Conservation (phyloP, 2,888 invertebrate genomes). For the Lithophane leautieri region DNA sequence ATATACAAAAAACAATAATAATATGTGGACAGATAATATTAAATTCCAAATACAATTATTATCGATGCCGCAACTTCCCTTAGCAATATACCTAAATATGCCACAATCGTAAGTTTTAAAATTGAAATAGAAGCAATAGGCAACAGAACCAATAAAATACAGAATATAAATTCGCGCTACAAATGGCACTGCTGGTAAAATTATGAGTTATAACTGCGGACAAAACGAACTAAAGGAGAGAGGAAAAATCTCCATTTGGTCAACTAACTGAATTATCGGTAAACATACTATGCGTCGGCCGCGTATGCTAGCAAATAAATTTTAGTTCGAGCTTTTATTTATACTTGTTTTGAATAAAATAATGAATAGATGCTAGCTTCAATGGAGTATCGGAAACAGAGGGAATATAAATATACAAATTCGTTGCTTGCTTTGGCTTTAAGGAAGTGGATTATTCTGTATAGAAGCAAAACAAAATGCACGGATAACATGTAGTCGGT, state of each 20-base stretch:
- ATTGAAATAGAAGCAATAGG: conserved; percentile 44
- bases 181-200: conserved; percentile 51
- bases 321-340: conserved; percentile 27
- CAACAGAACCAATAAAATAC: conserved; percentile 52
- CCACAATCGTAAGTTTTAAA: conserved; percentile 39
- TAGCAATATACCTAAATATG: conserved; percentile 10
- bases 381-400: background rate
- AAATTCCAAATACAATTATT: conserved; percentile 25
- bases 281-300: conserved; percentile 34
- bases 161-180: conserved; percentile 61
- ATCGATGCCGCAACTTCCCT: conserved; percentile 9
- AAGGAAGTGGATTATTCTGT: background rate
- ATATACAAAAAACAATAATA: no score
- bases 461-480: background rate
- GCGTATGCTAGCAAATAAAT: conserved; percentile 20
- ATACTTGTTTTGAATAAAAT: conserved; percentile 24
- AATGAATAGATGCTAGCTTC: conserved; percentile 18
- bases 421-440: conserved; percentile 13
- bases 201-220: conserved; percentile 57
- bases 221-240: conserved; percentile 40
- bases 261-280: conserved; percentile 47
- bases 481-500: background rate
- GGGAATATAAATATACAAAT: conserved; percentile 20
- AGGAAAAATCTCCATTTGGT: conserved; percentile 42
- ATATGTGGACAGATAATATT: conserved; percentile 26